Evolutionary conservation across 2,113 vertebrate species (phyloP).

Genomic region (Haemorhous mexicanus): DNA sequence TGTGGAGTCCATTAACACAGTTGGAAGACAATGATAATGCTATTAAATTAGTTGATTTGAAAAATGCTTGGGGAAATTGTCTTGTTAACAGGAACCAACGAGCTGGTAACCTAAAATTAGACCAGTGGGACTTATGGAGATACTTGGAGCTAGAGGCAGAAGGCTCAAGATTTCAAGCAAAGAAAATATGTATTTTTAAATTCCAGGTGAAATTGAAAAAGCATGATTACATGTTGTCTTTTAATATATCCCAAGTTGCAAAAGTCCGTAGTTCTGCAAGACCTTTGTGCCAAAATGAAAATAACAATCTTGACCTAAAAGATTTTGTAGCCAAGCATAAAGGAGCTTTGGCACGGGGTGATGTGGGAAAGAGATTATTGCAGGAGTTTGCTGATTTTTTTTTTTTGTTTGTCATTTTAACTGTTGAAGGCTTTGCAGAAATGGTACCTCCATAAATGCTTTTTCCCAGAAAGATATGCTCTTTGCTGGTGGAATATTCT

Average conservation of each 20-base stretch:
- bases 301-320: neutral
- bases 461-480: neutral
- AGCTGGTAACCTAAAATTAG: slow-evolving; percentile 36
- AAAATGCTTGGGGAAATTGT: slow-evolving; percentile 19
- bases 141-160: neutral
- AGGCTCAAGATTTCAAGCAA: neutral
- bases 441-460: neutral
- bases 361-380: neutral
- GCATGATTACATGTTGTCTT: neutral
- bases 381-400: neutral
- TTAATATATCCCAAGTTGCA: neutral
- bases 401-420: neutral
- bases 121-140: neutral
- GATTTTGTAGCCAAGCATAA: neutral
- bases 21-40: slow-evolving; percentile 41
- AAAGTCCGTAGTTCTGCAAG: neutral
- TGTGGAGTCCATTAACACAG: neutral
- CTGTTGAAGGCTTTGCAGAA: neutral
- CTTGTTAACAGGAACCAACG: slow-evolving; percentile 29
- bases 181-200: neutral
- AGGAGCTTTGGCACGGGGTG: neutral
- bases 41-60: slow-evolving; percentile 5
- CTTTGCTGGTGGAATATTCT: neutral
- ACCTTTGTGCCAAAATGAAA: neutral
- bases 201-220: neutral